A percentile compares a stretch with the other conserved stretches of the same genome.
Conservation (phyloP, 2,888 invertebrate genomes). For the Nemotelus nigrinus region DNA sequence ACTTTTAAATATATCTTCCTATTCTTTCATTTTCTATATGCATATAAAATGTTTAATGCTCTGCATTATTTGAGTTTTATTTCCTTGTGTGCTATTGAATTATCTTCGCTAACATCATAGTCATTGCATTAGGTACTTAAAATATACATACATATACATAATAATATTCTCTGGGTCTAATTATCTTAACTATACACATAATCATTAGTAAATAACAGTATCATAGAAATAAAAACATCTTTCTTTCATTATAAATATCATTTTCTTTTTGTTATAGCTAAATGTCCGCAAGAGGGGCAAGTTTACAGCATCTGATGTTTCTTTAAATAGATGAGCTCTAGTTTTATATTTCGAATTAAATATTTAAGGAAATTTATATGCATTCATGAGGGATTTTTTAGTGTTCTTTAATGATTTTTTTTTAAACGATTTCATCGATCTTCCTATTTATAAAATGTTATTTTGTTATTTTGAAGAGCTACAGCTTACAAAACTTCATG, state of each 20-base stretch:
- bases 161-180: neutral
- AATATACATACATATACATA: too few relatives aligned
- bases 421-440: too few relatives aligned
- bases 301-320: conserved; percentile 42
- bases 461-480: too few relatives aligned
- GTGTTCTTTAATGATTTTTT: too few relatives aligned
- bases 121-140: neutral
- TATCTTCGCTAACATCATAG: neutral
- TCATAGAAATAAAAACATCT: neutral
- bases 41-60: conserved; percentile 7
- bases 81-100: neutral
- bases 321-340: too few relatives aligned
- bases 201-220: conserved; percentile 16
- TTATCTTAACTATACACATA: conserved; percentile 3
- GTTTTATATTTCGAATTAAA: too few relatives aligned
- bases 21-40: neutral
- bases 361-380: too few relatives aligned
- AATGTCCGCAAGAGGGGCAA: conserved; percentile 33
- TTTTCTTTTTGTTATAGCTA: neutral
- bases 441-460: too few relatives aligned
- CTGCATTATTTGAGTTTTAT: neutral
- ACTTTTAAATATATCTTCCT: too few relatives aligned
- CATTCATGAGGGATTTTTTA: too few relatives aligned
- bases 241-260: conserved; percentile 7
- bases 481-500: too few relatives aligned